These are phyloP conservation scores for Rana temporaria DNA, from an alignment of 2,113 vertebrate species.

Conservation along the genomic window DNA sequence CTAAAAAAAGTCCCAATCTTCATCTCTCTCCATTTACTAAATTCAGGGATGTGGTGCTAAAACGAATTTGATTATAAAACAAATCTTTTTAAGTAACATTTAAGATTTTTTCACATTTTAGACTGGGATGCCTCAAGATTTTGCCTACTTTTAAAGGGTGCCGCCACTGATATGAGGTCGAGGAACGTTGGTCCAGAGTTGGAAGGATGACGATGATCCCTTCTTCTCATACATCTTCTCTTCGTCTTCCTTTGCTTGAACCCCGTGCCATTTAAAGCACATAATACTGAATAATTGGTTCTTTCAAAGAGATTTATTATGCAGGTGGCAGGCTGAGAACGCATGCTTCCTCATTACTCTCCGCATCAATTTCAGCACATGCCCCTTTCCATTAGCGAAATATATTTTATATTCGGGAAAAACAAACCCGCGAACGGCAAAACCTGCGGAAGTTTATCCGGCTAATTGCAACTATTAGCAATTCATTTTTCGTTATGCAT, in stretches of 20 bases:
- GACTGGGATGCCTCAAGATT: no score
- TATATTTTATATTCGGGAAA: conserved; percentile 3
- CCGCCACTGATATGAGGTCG: no score
- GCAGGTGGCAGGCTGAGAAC: background rate
- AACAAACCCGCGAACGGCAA: background rate
- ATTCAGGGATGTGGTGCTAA: no score
- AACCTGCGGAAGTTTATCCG: background rate
- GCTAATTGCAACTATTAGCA: conserved; percentile 13
- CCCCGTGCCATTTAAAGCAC: background rate
- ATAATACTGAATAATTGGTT: background rate
- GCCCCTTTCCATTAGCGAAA: conserved; percentile 9
- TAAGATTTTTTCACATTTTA: no score
- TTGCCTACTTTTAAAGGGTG: no score
- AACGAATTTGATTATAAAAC: no score
- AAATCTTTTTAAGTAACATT: no score
- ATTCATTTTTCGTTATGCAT: conserved; percentile 7
- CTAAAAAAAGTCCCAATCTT: no score
- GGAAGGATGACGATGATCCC: background rate
- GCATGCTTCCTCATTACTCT: background rate
- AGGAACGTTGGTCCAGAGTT: no score
- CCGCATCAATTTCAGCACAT: background rate
- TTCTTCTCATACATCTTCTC: background rate
- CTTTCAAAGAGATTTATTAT: background rate
- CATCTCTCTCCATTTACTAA: no score
- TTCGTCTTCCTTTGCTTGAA: background rate